Evolutionary conservation across 1,140 invertebrate genomes (phyloP), one percentile per base, ranked within the genome.

Genomic region (Bombus haemorrhoidalis): DNA sequence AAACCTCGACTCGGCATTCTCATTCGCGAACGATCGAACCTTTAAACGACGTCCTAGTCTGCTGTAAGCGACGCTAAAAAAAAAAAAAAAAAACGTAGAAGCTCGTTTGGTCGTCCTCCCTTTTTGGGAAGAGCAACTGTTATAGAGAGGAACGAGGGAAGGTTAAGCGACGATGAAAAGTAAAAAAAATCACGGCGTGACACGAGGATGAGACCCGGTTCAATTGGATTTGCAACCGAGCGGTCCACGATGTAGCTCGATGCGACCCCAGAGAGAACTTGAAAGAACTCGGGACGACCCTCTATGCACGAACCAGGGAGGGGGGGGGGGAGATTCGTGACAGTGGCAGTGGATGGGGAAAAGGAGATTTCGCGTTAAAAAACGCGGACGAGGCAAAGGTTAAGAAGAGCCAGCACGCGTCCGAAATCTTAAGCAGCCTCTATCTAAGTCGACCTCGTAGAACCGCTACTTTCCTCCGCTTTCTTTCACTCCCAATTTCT

Each of bases 361-460:
- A 74, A 68, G 68, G 66, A 80, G 89, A 93, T 91, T 90, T 80
- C 77, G 89, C 85, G 92, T 94, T 93, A 92, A 94, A 94, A 94
- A 94, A 94, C 93, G 93, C 93, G 91, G 79, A 95, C 94, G 93
- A 93, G 88, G 93, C 94, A 94, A 89, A 94, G 93, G 92, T 93
- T 93, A 92, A 92, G 92, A 85, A 91, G 92, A 90, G 86, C 80
- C 79, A 83, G 91, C 90, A 94, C 93, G 94, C 93, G 93, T 86
- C 76, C 88, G 91, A 93, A 95, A 94, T 94, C 91, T 93, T 91
- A 95, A 95, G 92, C 92, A 94, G 93, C 68, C 53, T 77, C 72
- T 34, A 72, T 87, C 80, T n/a, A n/a, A n/a, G 69, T 66, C 86
- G 72, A 74, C 69, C n/a, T n/a, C 83, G 64, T 62, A 73, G 34